Evolutionary conservation across 2,888 invertebrate species (phyloP).

Genomic region (Geotrupes spiniger): DNA sequence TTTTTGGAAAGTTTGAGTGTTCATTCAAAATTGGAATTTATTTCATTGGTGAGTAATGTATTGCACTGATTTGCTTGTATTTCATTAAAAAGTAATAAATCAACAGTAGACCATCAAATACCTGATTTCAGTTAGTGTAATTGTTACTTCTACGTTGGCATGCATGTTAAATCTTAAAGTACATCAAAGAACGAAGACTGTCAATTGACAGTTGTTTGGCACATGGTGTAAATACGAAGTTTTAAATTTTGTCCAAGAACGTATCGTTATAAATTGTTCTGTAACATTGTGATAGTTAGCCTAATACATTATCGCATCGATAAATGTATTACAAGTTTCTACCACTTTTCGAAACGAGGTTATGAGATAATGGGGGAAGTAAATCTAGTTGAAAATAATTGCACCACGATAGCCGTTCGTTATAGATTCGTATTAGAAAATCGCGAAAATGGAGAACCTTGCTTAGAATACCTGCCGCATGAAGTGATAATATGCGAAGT

Average conservation of each 20-base stretch:
- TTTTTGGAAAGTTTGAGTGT: conserved; percentile 63
- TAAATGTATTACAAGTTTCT: too few relatives aligned
- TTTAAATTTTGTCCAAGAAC: too few relatives aligned
- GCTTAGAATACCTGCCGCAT: conserved; percentile 42
- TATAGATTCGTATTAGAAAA: conserved; percentile 44
- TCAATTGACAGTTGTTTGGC: conserved; percentile 13
- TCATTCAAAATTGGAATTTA: conserved; percentile 69
- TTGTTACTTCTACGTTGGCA: too few relatives aligned
- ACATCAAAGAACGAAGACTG: too few relatives aligned
- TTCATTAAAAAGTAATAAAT: not conserved
- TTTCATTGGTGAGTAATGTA: conserved; percentile 63
- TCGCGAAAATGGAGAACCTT: conserved; percentile 36
- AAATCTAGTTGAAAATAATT: conserved; percentile 34
- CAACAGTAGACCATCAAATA: too few relatives aligned
- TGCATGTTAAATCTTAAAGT: too few relatives aligned
- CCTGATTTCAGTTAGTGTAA: too few relatives aligned
- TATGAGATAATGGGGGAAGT: conserved; percentile 44
- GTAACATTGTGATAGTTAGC: too few relatives aligned
- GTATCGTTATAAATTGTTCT: too few relatives aligned
- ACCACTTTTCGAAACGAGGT: too few relatives aligned
- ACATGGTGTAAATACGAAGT: conserved; percentile 14
- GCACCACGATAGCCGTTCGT: conserved; percentile 43
- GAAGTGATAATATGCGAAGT: conserved; percentile 42
- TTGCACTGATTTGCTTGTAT: too few relatives aligned
- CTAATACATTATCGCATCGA: too few relatives aligned